These are phyloP conservation scores for Trematomus bernacchii DNA, from an alignment of 2,797 vertebrate species.

Conservation along the genomic window DNA sequence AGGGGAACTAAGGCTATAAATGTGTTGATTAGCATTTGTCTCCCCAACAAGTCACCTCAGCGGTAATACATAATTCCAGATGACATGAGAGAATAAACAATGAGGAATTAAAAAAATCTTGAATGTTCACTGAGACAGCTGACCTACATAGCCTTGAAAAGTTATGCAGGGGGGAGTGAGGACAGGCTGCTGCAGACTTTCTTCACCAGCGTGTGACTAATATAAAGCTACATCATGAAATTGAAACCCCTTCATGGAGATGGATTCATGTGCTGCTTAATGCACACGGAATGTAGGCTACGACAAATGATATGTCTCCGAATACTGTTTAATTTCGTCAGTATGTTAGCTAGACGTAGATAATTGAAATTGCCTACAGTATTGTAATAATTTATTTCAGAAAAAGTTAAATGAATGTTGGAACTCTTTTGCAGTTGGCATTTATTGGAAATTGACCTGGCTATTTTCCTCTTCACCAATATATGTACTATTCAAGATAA, in stretches of 20 bases:
- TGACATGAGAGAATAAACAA: conserved; percentile 60
- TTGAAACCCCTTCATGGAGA: conserved; percentile 45
- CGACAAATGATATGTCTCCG: conserved; percentile 5
- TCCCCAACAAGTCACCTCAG: conserved; percentile 18
- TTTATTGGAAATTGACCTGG: background rate
- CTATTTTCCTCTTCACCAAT: too few species aligned
- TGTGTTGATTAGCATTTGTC: conserved; percentile 51
- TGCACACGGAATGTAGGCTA: conserved; percentile 19
- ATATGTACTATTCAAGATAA: too few species aligned
- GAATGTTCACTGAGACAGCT: conserved; percentile 59
- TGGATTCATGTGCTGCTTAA: conserved; percentile 30
- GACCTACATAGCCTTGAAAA: conserved; percentile 71
- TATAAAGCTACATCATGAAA: conserved; percentile 56
- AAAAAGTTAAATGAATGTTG: conserved; percentile 1
- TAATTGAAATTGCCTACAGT: background rate
- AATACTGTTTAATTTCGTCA: background rate
- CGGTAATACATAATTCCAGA: conserved; percentile 27
- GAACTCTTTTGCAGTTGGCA: background rate
- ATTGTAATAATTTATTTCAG: background rate
- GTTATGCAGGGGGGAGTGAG: conserved; percentile 47
- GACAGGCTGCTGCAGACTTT: conserved; percentile 53
- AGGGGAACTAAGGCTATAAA: background rate
- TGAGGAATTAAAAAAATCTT: conserved; percentile 33
- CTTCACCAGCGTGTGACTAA: conserved; percentile 56
- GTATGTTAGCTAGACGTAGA: background rate